phyloP scores from a whole-genome alignment of 2,888 invertebrate species.

The Lacanobia wlatinum region DNA sequence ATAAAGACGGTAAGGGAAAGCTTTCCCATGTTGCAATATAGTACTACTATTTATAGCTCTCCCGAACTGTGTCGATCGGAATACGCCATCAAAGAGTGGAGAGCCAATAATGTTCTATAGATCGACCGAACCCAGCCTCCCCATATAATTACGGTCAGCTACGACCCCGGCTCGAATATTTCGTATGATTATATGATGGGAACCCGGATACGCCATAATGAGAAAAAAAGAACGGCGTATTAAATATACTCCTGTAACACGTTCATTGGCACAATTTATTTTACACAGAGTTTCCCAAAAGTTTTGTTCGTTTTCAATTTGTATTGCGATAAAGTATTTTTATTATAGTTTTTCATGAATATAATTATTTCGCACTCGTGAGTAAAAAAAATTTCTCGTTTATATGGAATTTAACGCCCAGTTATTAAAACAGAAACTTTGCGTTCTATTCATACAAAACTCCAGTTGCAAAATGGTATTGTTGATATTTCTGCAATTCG shows the following conservation, averaged over 20 bases:
- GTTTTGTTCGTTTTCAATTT: conserved; percentile 17
- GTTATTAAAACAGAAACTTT: conserved; percentile 13
- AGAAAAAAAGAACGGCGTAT: conserved; percentile 9
- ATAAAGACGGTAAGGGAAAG: conserved; percentile 39
- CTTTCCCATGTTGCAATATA: conserved; percentile 50
- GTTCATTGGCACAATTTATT: conserved; percentile 12
- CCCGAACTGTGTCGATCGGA: conserved; percentile 44
- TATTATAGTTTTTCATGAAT: conserved; percentile 12
- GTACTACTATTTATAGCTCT: conserved; percentile 33
- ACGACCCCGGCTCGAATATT: conserved; percentile 67
- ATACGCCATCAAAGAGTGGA: conserved; percentile 59
- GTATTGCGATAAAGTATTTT: conserved; percentile 6
- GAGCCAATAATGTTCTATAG: conserved; percentile 71
- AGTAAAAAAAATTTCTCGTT: background rate
- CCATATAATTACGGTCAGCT: conserved; percentile 74
- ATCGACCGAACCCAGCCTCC: conserved; percentile 65
- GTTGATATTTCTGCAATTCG: background rate
- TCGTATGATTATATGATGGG: conserved; percentile 68
- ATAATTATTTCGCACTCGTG: conserved; percentile 3
- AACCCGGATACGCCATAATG: conserved; percentile 34
- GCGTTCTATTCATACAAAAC: conserved; percentile 1
- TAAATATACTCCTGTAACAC: conserved; percentile 3
- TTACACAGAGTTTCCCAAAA: background rate
- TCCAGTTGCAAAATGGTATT: background rate
- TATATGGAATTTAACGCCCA: background rate